Conservation (phyloP, 2,888 invertebrate species). For the Dorcus hopei region DNA sequence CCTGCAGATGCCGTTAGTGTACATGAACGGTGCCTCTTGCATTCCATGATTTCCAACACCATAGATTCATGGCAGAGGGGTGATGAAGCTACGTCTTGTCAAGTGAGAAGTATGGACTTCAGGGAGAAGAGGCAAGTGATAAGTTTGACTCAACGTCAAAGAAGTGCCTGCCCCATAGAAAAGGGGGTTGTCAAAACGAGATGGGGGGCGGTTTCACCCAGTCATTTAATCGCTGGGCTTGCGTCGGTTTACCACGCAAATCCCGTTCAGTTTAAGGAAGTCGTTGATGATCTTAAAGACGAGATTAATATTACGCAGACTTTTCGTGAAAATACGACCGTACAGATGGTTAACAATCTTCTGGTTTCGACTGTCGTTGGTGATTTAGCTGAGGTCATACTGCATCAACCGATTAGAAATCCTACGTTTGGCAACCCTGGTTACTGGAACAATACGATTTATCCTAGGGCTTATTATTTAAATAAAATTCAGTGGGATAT, state of each 20-base stretch:
- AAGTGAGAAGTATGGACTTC: slow-evolving; percentile 28
- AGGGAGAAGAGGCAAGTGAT: slow-evolving; percentile 16
- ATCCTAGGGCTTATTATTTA: slow-evolving; percentile 59
- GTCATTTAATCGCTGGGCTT: slow-evolving; percentile 58
- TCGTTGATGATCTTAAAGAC: slow-evolving; percentile 43
- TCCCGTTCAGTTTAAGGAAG: slow-evolving; percentile 52
- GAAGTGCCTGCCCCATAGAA: slow-evolving; percentile 60
- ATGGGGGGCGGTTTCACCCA: slow-evolving; percentile 61
- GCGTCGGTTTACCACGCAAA: slow-evolving; percentile 62
- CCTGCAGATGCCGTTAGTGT: slow-evolving; percentile 43
- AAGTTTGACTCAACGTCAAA: slow-evolving; percentile 6
- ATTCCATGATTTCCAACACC: slow-evolving; percentile 59
- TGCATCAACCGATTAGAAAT: slow-evolving; percentile 58
- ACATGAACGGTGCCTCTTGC: slow-evolving; percentile 54
- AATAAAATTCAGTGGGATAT: slow-evolving; percentile 58
- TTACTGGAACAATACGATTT: slow-evolving; percentile 63
- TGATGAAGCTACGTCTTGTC: slow-evolving; percentile 56
- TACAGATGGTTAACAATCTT: slow-evolving; percentile 29
- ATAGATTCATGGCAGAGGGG: slow-evolving; percentile 59
- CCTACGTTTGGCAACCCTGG: slow-evolving; percentile 55
- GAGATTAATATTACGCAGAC: slow-evolving; percentile 21
- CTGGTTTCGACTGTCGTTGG: slow-evolving; percentile 62
- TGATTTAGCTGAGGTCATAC: slow-evolving; percentile 65
- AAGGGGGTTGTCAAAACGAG: slow-evolving; percentile 62
- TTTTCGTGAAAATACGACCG: not conserved